phyloP scores from a whole-genome alignment of 2,888 invertebrate genomes.

The Coelopa pilipes region DNA sequence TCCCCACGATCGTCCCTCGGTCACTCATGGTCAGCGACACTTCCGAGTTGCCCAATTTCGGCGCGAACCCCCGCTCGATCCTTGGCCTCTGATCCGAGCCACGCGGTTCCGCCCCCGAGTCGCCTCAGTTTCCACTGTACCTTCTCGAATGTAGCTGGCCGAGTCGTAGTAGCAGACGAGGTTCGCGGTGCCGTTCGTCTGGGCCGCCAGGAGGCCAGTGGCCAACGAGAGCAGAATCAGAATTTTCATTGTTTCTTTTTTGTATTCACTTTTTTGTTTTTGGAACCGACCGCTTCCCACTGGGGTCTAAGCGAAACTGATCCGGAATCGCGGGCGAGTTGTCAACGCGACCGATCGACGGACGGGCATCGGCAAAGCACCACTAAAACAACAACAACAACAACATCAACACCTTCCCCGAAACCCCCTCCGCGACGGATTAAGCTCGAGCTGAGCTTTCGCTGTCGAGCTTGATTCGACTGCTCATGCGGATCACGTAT shows the following conservation, averaged over 20 bases:
- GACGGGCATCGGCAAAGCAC: slow-evolving; percentile 2
- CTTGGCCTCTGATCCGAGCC: too few relatives aligned
- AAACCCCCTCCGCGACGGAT: neutral
- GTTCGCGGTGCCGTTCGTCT: slow-evolving; percentile 51
- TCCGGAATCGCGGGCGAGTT: slow-evolving; percentile 30
- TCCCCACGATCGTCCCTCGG: too few relatives aligned
- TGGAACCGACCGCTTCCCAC: slow-evolving; percentile 30
- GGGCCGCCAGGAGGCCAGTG: slow-evolving; percentile 40
- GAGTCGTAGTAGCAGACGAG: slow-evolving; percentile 64
- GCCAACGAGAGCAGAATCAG: slow-evolving; percentile 12
- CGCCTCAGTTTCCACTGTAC: slow-evolving; percentile 49
- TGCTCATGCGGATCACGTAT: slow-evolving; percentile 7
- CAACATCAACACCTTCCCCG: neutral
- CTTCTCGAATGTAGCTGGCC: slow-evolving; percentile 60
- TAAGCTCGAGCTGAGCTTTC: neutral
- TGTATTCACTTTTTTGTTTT: slow-evolving; percentile 5
- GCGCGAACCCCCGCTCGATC: too few relatives aligned
- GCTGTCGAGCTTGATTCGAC: neutral
- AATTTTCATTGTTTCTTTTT: slow-evolving; percentile 41
- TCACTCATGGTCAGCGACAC: neutral
- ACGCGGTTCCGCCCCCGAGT: too few relatives aligned
- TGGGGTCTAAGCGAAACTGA: slow-evolving; percentile 46
- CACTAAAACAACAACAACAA: slow-evolving; percentile 3
- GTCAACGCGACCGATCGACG: slow-evolving; percentile 9
- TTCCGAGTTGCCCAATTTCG: too few relatives aligned